Conservation (phyloP, 1,140 invertebrate genomes). For the Drosophila melanica region DNA sequence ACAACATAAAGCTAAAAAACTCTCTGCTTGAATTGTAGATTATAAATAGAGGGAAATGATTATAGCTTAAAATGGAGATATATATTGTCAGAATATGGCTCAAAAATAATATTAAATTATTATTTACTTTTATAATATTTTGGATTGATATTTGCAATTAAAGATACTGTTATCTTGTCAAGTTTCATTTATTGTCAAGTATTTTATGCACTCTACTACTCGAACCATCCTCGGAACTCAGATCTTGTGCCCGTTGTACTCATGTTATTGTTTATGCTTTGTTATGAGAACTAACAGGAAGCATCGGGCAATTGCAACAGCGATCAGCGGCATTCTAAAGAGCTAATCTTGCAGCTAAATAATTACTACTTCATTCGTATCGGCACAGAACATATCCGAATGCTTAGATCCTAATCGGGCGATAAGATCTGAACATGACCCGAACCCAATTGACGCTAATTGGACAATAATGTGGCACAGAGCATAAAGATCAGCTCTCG, state of each 20-base stretch:
- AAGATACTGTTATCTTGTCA: too few relatives aligned
- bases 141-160: too few relatives aligned
- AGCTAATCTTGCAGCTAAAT: neutral
- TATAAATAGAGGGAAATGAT: neutral
- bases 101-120: too few relatives aligned
- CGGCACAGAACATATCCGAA: conserved; percentile 13
- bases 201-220: neutral
- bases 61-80: too few relatives aligned
- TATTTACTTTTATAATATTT: too few relatives aligned
- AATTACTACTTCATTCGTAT: neutral
- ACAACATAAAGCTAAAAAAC: too few relatives aligned
- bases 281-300: conserved; percentile 41
- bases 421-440: conserved; percentile 55
- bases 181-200: too few relatives aligned
- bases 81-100: too few relatives aligned
- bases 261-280: conserved; percentile 7
- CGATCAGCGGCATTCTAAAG: conserved; percentile 6
- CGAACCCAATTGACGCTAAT: conserved; percentile 67
- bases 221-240: neutral
- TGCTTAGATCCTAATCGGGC: conserved; percentile 43
- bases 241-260: neutral
- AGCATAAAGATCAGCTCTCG: conserved; percentile 12
- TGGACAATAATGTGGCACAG: conserved; percentile 57
- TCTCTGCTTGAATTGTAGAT: too few relatives aligned
- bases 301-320: conserved; percentile 4